phyloP scores from a whole-genome alignment of 2,797 vertebrate species.

The Enteromius afrohamiltoni region DNA sequence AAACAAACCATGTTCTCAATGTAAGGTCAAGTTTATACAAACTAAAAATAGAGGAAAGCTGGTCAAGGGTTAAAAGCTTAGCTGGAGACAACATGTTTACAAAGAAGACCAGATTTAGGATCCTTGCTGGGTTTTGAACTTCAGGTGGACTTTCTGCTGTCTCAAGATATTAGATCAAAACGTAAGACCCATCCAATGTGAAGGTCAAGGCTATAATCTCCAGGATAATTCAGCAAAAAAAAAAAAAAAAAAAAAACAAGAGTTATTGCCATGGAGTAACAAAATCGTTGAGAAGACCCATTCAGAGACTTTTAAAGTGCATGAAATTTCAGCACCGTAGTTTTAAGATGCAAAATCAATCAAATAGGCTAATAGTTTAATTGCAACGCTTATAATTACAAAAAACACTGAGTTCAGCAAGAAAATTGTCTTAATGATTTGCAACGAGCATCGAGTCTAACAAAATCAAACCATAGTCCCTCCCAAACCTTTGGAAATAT shows the following conservation, averaged over 20 bases:
- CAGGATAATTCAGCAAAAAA: neutral
- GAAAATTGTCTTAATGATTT: slow-evolving; percentile 8
- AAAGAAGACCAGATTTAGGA: slow-evolving; percentile 5
- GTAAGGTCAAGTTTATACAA: neutral
- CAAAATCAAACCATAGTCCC: slow-evolving; percentile 24
- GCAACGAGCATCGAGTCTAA: slow-evolving; percentile 6
- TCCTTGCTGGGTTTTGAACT: slow-evolving; percentile 25
- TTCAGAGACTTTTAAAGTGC: neutral
- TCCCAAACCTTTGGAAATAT: slow-evolving; percentile 28
- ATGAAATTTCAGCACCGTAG: neutral
- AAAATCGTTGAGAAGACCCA: neutral
- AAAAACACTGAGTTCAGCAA: slow-evolving; percentile 21
- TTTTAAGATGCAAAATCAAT: slow-evolving; percentile 22
- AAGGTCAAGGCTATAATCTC: slow-evolving; percentile 18
- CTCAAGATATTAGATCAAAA: slow-evolving; percentile 34
- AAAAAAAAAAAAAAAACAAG: neutral
- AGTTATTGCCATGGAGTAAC: neutral
- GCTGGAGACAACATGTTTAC: neutral
- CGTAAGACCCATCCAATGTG: neutral
- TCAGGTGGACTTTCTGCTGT: slow-evolving; percentile 25
- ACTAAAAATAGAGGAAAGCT: neutral
- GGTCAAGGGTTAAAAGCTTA: neutral
- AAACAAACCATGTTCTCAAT: neutral
- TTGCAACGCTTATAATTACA: slow-evolving; percentile 20
- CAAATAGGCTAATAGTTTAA: slow-evolving; percentile 20